These are phyloP conservation scores for Microplitis manilae DNA, from an alignment of 2,888 invertebrate genomes.

Conservation along the genomic window DNA sequence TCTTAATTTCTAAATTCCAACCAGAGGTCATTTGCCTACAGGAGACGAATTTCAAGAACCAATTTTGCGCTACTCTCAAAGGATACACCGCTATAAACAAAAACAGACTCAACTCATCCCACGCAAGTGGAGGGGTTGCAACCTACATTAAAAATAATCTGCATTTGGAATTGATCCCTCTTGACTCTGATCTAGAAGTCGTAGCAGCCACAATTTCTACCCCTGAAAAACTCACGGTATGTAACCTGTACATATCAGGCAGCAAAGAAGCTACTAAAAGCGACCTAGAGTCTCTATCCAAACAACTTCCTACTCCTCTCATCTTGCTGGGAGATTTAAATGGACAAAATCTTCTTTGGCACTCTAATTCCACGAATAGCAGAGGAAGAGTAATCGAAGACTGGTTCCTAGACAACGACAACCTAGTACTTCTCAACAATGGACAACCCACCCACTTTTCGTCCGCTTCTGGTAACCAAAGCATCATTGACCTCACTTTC, in stretches of 20 bases:
- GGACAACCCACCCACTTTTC: conserved; percentile 20
- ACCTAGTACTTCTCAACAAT: neutral
- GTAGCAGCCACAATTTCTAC: conserved; percentile 42
- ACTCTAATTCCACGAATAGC: conserved; percentile 41
- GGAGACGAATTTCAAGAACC: too few species aligned
- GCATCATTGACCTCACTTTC: conserved; percentile 6
- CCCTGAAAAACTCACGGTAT: conserved; percentile 37
- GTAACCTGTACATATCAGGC: conserved; percentile 40
- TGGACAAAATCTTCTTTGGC: conserved; percentile 45
- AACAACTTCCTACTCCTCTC: conserved; percentile 49
- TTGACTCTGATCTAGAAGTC: conserved; percentile 42
- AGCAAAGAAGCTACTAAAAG: neutral
- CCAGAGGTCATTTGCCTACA: too few species aligned
- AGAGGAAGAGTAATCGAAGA: conserved; percentile 40
- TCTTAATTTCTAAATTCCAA: too few species aligned
- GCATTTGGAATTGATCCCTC: too few species aligned
- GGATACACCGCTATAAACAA: too few species aligned
- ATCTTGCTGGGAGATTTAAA: conserved; percentile 53
- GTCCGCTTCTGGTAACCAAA: neutral
- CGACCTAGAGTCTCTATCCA: conserved; percentile 37
- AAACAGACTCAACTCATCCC: too few species aligned
- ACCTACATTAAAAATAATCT: too few species aligned
- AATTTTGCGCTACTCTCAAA: too few species aligned
- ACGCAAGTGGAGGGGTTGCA: too few species aligned
- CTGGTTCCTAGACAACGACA: neutral